Percentiles rank a stretch among this genome's conserved stretches.
These are phyloP conservation scores for Gymnoscopelus microlampas DNA, from an alignment of 2,797 vertebrate genomes.

Conservation along the genomic window DNA sequence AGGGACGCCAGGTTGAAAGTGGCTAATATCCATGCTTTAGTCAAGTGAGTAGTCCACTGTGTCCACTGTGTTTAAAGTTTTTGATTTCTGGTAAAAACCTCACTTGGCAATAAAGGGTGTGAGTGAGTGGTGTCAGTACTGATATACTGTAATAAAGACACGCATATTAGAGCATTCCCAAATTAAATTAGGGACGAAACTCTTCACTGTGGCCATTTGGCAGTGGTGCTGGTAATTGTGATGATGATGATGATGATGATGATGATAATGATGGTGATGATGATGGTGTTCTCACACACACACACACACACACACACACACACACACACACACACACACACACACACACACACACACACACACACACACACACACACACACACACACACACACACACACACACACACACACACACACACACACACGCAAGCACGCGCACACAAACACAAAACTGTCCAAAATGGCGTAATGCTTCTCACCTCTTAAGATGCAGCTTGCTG, in stretches of 20 bases:
- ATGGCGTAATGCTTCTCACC: constrained; percentile 35
- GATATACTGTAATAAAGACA: no score
- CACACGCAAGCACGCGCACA: neutral
- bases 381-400: neutral
- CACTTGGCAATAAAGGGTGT: no score
- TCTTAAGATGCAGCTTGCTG: constrained; percentile 29
- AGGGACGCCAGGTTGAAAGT: no score
- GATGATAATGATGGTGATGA: neutral
- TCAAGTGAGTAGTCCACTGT: no score
- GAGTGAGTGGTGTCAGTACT: no score
- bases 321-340: neutral
- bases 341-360: neutral
- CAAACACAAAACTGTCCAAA: neutral
- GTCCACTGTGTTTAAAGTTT: no score
- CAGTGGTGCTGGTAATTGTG: neutral
- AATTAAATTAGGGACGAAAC: no score
- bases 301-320: neutral
- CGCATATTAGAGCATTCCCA: no score
- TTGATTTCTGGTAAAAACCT: no score
- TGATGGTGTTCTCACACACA: neutral
- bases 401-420: neutral
- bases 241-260: neutral
- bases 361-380: neutral
- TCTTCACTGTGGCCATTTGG: neutral
- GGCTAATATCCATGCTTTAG: no score